These are phyloP conservation scores for Ursus arctos DNA, from an alignment of 2,113 vertebrate genomes.

Conservation along the genomic window DNA sequence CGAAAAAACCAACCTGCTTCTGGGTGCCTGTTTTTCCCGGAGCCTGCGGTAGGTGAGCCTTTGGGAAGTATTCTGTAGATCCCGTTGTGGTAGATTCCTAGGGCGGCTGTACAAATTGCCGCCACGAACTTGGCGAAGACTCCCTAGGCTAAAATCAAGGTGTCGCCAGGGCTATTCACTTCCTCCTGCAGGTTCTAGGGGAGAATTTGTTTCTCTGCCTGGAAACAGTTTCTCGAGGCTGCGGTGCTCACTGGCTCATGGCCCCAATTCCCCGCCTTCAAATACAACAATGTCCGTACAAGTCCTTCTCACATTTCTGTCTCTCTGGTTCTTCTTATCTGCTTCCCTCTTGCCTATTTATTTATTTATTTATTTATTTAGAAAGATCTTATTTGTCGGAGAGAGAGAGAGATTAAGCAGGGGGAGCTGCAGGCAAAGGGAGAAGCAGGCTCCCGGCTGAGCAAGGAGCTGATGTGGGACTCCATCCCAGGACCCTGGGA, in stretches of 20 bases:
- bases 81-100: neutral
- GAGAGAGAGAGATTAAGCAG: neutral
- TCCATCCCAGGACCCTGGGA: neutral
- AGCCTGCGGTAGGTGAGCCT: neutral
- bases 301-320: neutral
- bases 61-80: neutral
- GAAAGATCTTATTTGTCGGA: neutral
- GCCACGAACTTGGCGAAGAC: neutral
- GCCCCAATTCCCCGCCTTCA: neutral
- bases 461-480: too few relatives aligned
- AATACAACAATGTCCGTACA: neutral
- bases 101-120: neutral
- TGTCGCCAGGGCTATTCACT: neutral
- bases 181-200: too few relatives aligned
- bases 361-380: neutral
- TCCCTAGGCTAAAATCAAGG: too few relatives aligned
- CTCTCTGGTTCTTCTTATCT: neutral
- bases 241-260: neutral
- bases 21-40: neutral
- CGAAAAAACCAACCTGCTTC: neutral
- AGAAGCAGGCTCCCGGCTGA: neutral
- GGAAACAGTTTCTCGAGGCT: neutral
- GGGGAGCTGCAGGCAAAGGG: neutral
- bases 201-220: neutral
- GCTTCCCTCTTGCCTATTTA: neutral